Percentiles rank a stretch among this genome's conserved stretches.
These are phyloP conservation scores for Erebia ligea DNA, from an alignment of 2,888 invertebrate species.

Conservation along the genomic window DNA sequence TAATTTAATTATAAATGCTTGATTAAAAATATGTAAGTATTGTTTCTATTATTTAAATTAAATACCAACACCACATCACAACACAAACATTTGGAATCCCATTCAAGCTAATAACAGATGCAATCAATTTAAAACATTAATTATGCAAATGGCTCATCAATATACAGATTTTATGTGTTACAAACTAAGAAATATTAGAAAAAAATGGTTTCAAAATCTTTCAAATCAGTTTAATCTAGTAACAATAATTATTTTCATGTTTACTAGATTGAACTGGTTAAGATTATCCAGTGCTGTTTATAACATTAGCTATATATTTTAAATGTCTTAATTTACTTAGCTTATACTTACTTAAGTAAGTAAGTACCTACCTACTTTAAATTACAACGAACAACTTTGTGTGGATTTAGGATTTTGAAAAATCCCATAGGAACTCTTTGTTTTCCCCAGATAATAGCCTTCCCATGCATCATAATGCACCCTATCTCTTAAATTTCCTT, in stretches of 20 bases:
- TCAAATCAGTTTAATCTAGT: no score
- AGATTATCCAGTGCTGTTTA: not conserved
- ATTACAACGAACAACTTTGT: no score
- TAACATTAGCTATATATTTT: not conserved
- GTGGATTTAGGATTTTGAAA: no score
- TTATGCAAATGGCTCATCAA: conserved; percentile 11
- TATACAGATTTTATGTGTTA: conserved; percentile 14
- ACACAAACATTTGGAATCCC: not conserved
- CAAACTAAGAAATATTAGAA: not conserved
- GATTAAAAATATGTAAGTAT: not conserved
- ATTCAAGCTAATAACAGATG: conserved; percentile 1
- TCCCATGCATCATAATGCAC: no score
- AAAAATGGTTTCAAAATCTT: no score
- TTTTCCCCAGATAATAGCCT: no score
- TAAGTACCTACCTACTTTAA: no score
- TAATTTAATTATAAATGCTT: not conserved
- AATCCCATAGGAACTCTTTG: no score
- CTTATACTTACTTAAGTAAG: no score
- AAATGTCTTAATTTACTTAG: not conserved
- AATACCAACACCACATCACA: conserved; percentile 8
- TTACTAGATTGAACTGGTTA: conserved; percentile 11
- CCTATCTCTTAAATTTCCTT: no score
- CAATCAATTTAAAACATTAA: conserved; percentile 3
- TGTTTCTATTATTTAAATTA: not conserved
- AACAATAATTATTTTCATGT: not conserved